These are phyloP conservation scores for Nemotelus pantherinus DNA, from an alignment of 2,888 invertebrate species.

Conservation along the genomic window DNA sequence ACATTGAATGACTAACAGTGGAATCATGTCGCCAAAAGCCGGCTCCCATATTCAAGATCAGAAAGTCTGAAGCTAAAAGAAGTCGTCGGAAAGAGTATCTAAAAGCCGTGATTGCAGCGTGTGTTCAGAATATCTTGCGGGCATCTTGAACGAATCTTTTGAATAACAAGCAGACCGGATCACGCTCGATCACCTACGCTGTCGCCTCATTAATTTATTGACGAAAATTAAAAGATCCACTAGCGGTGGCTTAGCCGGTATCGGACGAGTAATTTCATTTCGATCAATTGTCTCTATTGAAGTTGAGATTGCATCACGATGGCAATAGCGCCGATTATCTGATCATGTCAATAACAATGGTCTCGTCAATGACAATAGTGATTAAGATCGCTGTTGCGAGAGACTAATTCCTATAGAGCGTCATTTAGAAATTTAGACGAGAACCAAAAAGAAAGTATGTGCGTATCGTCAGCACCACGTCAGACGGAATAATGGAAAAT, in stretches of 20 bases:
- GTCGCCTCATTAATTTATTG: constrained; percentile 49
- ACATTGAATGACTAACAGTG: constrained; percentile 40
- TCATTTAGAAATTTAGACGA: no score
- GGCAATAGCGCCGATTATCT: constrained; percentile 26
- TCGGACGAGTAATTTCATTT: constrained; percentile 33
- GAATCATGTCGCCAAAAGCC: constrained; percentile 36
- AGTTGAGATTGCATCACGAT: constrained; percentile 21
- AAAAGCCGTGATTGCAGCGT: background rate
- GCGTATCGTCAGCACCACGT: no score
- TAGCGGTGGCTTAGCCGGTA: constrained; percentile 17
- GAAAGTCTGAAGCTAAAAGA: constrained; percentile 10
- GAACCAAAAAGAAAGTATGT: no score
- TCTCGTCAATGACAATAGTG: background rate
- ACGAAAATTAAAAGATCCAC: constrained; percentile 49
- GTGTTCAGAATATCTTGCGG: constrained; percentile 17
- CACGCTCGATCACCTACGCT: constrained; percentile 47
- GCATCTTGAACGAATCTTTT: constrained; percentile 13
- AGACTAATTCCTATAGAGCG: no score
- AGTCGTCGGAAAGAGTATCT: background rate
- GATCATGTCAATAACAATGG: constrained; percentile 18
- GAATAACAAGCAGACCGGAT: constrained; percentile 24
- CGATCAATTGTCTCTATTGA: constrained; percentile 15
- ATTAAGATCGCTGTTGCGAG: constrained; percentile 12
- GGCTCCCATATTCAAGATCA: constrained; percentile 30
- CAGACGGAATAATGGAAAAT: no score